These are phyloP conservation scores for Plodia interpunctella DNA, from an alignment of 1,140 invertebrate genomes.

Conservation along the genomic window DNA sequence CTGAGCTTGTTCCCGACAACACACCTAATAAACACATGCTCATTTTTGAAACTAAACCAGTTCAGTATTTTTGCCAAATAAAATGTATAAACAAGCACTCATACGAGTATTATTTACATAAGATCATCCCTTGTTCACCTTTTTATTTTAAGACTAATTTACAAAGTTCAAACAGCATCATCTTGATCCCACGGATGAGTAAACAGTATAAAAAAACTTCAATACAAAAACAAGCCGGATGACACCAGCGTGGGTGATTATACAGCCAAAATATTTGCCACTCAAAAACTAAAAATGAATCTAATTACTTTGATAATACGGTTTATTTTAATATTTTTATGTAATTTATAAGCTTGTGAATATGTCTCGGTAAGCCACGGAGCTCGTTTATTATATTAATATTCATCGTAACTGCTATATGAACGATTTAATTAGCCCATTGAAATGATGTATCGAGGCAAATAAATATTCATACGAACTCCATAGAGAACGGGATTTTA, in stretches of 20 bases:
- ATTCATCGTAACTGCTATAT: constrained; percentile 21
- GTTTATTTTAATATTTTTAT: too few species aligned
- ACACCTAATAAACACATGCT: too few species aligned
- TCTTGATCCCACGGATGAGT: neutral
- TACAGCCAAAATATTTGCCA: neutral
- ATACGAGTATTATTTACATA: neutral
- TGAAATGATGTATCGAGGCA: constrained; percentile 24
- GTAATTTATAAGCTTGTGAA: constrained; percentile 1
- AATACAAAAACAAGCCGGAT: constrained; percentile 9
- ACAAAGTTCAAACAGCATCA: neutral
- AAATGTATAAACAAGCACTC: too few species aligned
- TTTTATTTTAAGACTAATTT: neutral
- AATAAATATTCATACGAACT: constrained; percentile 21
- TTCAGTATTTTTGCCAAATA: too few species aligned
- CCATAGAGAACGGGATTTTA: constrained; percentile 9
- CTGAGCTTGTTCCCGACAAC: too few species aligned
- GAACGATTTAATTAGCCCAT: constrained; percentile 26
- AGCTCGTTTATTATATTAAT: constrained; percentile 17
- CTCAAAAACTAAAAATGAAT: neutral
- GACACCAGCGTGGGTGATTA: constrained; percentile 1
- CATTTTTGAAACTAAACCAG: too few species aligned
- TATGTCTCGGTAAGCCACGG: constrained; percentile 9
- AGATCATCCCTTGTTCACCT: neutral
- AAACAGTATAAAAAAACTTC: constrained; percentile 1
- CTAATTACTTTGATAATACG: too few species aligned